Conservation (phyloP, 2,113 vertebrate genomes). For the Fregata magnificens region DNA sequence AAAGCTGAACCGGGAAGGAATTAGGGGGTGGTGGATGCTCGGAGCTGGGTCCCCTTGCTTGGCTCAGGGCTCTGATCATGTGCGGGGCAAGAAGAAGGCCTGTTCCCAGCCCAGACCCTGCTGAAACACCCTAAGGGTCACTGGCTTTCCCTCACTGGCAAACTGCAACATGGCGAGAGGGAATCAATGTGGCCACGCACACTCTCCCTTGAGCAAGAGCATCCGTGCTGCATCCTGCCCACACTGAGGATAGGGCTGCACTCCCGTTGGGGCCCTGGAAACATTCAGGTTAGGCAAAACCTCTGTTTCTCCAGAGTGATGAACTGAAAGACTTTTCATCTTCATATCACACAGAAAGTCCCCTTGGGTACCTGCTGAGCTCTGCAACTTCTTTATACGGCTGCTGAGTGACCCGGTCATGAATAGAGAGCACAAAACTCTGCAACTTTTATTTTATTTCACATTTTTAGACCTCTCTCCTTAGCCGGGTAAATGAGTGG, state of each 20-base stretch:
- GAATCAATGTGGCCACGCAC: neutral
- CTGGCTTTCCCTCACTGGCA: neutral
- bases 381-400: neutral
- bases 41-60: neutral
- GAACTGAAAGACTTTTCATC: neutral
- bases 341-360: neutral
- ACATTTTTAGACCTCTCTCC: neutral
- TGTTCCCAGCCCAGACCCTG: neutral
- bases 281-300: neutral
- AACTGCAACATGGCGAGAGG: neutral
- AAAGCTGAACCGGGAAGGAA: slow-evolving; percentile 45
- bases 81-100: neutral
- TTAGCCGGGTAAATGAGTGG: neutral
- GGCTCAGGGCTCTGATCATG: neutral
- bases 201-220: neutral
- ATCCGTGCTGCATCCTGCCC: neutral
- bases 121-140: neutral
- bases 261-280: neutral
- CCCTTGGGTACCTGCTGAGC: neutral
- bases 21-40: slow-evolving; percentile 1
- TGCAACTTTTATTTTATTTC: neutral
- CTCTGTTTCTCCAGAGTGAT: neutral
- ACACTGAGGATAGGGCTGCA: neutral
- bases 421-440: neutral
- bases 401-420: neutral